Conservation (phyloP, 1,140 invertebrate species). For the Oryzaephilus surinamensis region DNA sequence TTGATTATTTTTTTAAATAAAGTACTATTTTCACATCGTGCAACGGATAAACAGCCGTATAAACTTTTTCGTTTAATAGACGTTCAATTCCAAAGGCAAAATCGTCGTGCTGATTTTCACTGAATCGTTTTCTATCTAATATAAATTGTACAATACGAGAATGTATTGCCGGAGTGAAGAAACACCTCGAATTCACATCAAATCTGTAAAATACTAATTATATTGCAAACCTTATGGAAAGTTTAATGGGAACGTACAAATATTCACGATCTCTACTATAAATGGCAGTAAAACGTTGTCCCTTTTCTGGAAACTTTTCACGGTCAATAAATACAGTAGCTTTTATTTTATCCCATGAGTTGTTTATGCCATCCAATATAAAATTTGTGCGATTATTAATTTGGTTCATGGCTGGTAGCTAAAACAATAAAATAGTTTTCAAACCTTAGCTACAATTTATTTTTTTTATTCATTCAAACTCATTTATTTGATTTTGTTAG, state of each 20-base stretch:
- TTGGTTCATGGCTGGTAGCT: constrained; percentile 52
- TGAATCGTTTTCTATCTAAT: constrained; percentile 75
- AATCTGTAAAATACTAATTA: constrained; percentile 51
- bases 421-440: constrained; percentile 11
- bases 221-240: constrained; percentile 7
- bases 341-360: constrained; percentile 47
- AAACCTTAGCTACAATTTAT: neutral
- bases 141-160: constrained; percentile 88
- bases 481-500: no score
- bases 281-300: constrained; percentile 66
- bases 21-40: constrained; percentile 63
- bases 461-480: no score
- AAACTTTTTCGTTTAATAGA: constrained; percentile 64
- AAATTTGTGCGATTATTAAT: constrained; percentile 49
- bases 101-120: constrained; percentile 48
- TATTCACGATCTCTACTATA: constrained; percentile 82
- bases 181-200: constrained; percentile 65
- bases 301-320: constrained; percentile 55
- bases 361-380: constrained; percentile 49
- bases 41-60: constrained; percentile 78
- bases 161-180: constrained; percentile 76
- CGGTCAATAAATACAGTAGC: constrained; percentile 53
- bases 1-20: constrained; percentile 5
- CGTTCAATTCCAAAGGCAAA: constrained; percentile 78
- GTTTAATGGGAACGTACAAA: constrained; percentile 47